These are phyloP conservation scores for Drosophila sp. DNA, from an alignment of 1,140 invertebrate genomes.

Conservation along the genomic window DNA sequence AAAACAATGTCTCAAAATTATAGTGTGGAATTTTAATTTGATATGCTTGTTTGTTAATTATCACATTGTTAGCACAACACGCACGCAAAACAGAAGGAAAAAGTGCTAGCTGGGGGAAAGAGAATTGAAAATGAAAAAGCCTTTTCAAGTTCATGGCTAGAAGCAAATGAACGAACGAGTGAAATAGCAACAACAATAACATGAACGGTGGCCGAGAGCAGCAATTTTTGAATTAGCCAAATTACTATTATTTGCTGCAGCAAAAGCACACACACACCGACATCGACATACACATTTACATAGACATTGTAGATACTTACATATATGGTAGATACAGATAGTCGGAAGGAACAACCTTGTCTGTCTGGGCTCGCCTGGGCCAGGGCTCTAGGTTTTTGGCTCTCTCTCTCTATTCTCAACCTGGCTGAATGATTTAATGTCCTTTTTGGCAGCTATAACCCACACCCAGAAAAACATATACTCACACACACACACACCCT, in stretches of 20 bases:
- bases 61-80: slow-evolving; percentile 60
- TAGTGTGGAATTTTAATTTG: slow-evolving; percentile 17
- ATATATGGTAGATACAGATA: slow-evolving; percentile 25
- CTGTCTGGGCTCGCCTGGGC: slow-evolving; percentile 68
- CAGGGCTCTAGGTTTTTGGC: slow-evolving; percentile 42
- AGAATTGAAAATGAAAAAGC: slow-evolving; percentile 44
- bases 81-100: slow-evolving; percentile 18
- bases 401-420: slow-evolving; percentile 37
- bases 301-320: slow-evolving; percentile 2
- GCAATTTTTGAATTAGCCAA: slow-evolving; percentile 79
- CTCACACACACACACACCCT: slow-evolving; percentile 14
- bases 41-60: slow-evolving; percentile 67
- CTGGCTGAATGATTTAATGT: slow-evolving; percentile 78
- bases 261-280: slow-evolving; percentile 18
- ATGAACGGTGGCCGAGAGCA: slow-evolving; percentile 55
- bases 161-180: slow-evolving; percentile 33
- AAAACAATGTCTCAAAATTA: background rate
- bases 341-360: slow-evolving; percentile 53
- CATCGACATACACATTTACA: slow-evolving; percentile 34
- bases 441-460: slow-evolving; percentile 71
- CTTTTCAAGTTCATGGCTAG: slow-evolving; percentile 77
- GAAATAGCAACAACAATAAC: slow-evolving; percentile 6
- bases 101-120: background rate
- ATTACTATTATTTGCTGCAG: slow-evolving; percentile 79
- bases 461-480: slow-evolving; percentile 46